Evolutionary conservation across 2,113 vertebrate genomes (phyloP), one percentile per base, ranked within the genome.

Genomic region (Aptenodytes patagonicus): DNA sequence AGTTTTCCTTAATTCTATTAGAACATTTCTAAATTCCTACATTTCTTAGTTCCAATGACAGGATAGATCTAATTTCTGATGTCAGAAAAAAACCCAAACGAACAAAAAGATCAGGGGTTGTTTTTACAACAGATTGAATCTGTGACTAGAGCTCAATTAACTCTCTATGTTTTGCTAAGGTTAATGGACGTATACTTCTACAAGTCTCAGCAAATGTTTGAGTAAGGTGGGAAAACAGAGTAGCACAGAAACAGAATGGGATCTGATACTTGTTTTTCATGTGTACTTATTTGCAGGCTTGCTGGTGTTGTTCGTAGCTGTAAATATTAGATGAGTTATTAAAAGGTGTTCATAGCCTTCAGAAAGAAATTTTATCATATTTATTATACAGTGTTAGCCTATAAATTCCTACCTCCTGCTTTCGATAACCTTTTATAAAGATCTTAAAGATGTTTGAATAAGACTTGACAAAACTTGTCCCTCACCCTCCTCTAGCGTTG

Each of bases 41-140:
- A 9, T 58, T 69, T 92, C 40, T 71, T 61, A 36, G 21, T 77
- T 80, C 6, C 25, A 66, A 6, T 26, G 5, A 54, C 26, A 72
- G 49, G 34, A 34, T 2, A 79, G n/a, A 60, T 82, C 51, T 62
- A 32, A 34, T 54, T 78, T 85, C 73, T 85, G n/a, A 75, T 58
- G 20, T 66, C 28, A 79, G 28, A 61, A 89, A 84, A 60, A 13
- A 44, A 13, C 52, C 34, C 28, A 65, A 66, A 64, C 17, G 81
- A 77, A 55, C 21, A 79, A 75, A 87, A 87, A 91, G 22, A 82
- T 49, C 8, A n/a, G 18, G 13, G 7, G 11, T 7, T 82, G 38
- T 73, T 95, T 87, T 87, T 62, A 89, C 46, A 84, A 72, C n/a
- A 87, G 42, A 70, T 40, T 82, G 78, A 86, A 87, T 60, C 47